phyloP scores from a whole-genome alignment of 2,797 vertebrate species.

The Propithecus perrieri region DNA sequence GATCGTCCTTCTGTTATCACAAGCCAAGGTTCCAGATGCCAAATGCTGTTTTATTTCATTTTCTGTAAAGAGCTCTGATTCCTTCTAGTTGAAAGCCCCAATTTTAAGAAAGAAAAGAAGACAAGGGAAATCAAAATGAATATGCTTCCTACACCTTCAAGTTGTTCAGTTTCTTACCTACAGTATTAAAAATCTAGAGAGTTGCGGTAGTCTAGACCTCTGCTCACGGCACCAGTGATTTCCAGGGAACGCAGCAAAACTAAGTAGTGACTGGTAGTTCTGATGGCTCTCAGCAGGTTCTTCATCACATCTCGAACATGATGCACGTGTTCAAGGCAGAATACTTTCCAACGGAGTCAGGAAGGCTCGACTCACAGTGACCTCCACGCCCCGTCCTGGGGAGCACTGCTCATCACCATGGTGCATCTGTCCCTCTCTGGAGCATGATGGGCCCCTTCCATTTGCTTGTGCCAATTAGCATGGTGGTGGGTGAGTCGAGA shows the following conservation, averaged over 20 bases:
- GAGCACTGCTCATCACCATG: neutral
- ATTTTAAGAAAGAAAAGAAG: conserved; percentile 22
- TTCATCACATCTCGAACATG: neutral
- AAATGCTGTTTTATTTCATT: neutral
- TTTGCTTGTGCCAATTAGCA: neutral
- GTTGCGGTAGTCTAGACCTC: neutral
- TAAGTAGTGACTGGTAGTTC: neutral
- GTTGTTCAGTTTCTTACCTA: neutral
- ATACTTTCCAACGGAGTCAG: neutral
- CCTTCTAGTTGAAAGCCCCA: neutral
- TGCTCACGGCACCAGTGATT: neutral
- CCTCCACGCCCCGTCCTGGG: neutral
- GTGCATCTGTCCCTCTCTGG: neutral
- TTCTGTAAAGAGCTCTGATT: neutral
- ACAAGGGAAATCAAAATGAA: neutral
- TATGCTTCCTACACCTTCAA: neutral
- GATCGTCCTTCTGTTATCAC: neutral
- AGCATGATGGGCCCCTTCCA: neutral
- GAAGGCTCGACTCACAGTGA: neutral
- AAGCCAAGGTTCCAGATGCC: neutral
- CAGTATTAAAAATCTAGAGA: neutral
- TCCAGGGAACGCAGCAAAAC: neutral
- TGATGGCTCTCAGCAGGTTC: neutral
- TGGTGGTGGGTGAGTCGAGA: neutral
- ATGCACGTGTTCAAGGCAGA: neutral